Percentiles rank a stretch among this genome's conserved stretches.
These are phyloP conservation scores for Malthinus flaveolus DNA, from an alignment of 2,888 invertebrate genomes.

Conservation along the genomic window DNA sequence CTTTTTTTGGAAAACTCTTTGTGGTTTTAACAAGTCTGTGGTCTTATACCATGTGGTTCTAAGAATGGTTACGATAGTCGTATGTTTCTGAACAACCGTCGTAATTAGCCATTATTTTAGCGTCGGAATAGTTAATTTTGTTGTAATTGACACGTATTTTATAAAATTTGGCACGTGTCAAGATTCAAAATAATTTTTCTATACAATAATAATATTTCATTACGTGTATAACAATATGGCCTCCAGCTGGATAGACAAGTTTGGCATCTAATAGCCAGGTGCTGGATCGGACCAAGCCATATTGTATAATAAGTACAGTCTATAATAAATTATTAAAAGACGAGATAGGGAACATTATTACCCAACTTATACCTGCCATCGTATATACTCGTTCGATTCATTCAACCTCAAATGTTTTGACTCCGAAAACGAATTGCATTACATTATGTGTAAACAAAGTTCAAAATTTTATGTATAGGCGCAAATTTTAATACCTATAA, in stretches of 20 bases:
- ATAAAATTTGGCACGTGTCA: constrained; percentile 27
- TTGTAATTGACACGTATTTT: constrained; percentile 21
- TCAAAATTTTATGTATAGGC: constrained; percentile 1
- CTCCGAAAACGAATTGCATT: constrained; percentile 33
- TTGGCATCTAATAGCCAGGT: constrained; percentile 36
- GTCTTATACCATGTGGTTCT: constrained; percentile 37
- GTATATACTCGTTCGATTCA: constrained; percentile 35
- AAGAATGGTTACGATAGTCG: constrained; percentile 41
- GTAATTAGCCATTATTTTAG: neutral
- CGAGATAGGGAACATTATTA: constrained; percentile 33
- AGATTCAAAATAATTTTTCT: neutral
- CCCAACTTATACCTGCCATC: constrained; percentile 37
- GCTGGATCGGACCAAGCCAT: constrained; percentile 35
- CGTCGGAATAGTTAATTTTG: neutral
- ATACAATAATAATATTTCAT: constrained; percentile 3
- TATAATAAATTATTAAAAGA: constrained; percentile 38
- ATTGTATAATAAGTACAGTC: constrained; percentile 40
- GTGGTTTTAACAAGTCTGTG: constrained; percentile 50
- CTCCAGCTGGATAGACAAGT: constrained; percentile 34
- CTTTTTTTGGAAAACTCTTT: constrained; percentile 34
- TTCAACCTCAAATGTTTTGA: constrained; percentile 36
- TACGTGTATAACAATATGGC: constrained; percentile 26
- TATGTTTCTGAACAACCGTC: constrained; percentile 38
- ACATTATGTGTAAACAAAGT: constrained; percentile 10
- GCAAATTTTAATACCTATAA: constrained; percentile 1